Conservation (phyloP, 2,113 vertebrate species). For the zebrafish (Danio rerio) region GRCz12tu NC_133182.1:76381501-76382000, state of each 20-base stretch:
- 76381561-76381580: not conserved
- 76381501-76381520: constrained; percentile 38
- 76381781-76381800: not conserved
- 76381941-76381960: no score
- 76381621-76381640: constrained; percentile 31
- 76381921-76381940: no score
- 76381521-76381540: constrained; percentile 31
- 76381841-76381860: no score
- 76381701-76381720: constrained; percentile 32
- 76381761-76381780: not conserved
- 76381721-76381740: not conserved
- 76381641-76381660: not conserved
- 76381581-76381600: constrained; percentile 16
- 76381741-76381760: constrained; percentile 4
- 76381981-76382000: no score
- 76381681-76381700: constrained; percentile 19
- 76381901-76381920: no score
- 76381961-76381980: no score
- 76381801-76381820: no score
- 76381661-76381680: constrained; percentile 45
- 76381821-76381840: no score
- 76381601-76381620: constrained; percentile 30
- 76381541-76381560: not conserved
- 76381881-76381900: no score
- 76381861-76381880: no score